phyloP scores from a whole-genome alignment of 2,888 invertebrate species.

The Plagodis dolabraria region DNA sequence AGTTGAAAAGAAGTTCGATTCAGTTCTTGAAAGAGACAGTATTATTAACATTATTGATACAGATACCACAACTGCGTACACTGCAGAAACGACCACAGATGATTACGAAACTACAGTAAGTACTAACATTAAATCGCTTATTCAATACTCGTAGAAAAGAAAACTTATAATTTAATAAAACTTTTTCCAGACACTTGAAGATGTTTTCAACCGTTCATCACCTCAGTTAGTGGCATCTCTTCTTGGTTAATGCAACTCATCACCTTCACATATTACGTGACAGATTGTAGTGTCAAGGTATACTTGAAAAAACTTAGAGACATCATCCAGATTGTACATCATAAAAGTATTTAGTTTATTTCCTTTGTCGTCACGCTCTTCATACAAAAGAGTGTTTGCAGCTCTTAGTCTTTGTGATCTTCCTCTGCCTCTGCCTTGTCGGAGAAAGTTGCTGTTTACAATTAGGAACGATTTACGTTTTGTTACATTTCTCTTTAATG shows the following conservation, averaged over 20 bases:
- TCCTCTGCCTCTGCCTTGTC: not conserved
- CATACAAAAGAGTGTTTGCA: constrained; percentile 49
- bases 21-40: not conserved
- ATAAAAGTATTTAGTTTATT: constrained; percentile 39
- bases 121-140: not conserved
- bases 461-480: constrained; percentile 13
- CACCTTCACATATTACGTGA: constrained; percentile 39
- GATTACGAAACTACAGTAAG: constrained; percentile 19
- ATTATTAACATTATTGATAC: not conserved
- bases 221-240: constrained; percentile 24
- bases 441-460: constrained; percentile 13
- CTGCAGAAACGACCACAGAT: constrained; percentile 13
- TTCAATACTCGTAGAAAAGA: not conserved
- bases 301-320: constrained; percentile 52
- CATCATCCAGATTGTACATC: constrained; percentile 60
- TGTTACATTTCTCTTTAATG: not conserved
- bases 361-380: constrained; percentile 52
- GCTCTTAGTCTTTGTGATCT: not conserved
- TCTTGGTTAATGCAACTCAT: constrained; percentile 13
- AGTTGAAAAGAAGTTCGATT: constrained; percentile 5
- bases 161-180: not conserved
- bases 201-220: constrained; percentile 5
- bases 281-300: constrained; percentile 57
- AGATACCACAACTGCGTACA: constrained; percentile 9
- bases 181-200: constrained; percentile 13